These are phyloP conservation scores for Macaria notata DNA, from an alignment of 2,888 invertebrate genomes.

Conservation along the genomic window DNA sequence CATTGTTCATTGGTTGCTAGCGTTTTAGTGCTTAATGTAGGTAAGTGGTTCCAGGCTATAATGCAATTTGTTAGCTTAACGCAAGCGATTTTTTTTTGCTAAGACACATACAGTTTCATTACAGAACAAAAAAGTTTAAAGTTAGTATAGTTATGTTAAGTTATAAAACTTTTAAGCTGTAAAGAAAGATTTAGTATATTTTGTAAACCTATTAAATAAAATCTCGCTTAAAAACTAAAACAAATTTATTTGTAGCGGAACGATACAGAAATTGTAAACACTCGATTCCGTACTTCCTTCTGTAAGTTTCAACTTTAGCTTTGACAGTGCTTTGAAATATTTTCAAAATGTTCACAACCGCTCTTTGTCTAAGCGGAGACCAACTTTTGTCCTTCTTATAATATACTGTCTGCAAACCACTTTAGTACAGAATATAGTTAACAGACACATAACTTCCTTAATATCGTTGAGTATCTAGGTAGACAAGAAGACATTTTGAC, in stretches of 20 bases:
- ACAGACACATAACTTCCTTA: not conserved
- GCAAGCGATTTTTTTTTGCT: not conserved
- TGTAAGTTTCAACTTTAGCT: constrained; percentile 10
- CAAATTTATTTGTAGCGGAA: too few species aligned
- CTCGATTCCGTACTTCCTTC: too few species aligned
- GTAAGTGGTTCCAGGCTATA: constrained; percentile 17
- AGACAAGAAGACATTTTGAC: too few species aligned
- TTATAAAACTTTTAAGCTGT: too few species aligned
- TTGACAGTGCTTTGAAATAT: constrained; percentile 38
- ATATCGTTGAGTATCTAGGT: too few species aligned
- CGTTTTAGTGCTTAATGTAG: constrained; percentile 22
- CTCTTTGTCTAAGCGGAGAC: constrained; percentile 38
- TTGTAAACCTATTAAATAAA: too few species aligned
- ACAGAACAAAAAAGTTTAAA: too few species aligned
- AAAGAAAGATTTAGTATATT: too few species aligned
- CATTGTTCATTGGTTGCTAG: constrained; percentile 13
- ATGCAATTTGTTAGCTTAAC: constrained; percentile 15
- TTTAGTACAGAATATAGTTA: not conserved
- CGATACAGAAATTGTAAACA: too few species aligned
- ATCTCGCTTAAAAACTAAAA: too few species aligned
- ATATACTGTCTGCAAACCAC: constrained; percentile 7
- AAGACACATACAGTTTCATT: too few species aligned
- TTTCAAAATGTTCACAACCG: constrained; percentile 46
- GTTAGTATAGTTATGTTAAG: too few species aligned
- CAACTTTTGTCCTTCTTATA: constrained; percentile 21